Conservation (phyloP, 2,797 vertebrate species). For the Anabas testudineus region DNA sequence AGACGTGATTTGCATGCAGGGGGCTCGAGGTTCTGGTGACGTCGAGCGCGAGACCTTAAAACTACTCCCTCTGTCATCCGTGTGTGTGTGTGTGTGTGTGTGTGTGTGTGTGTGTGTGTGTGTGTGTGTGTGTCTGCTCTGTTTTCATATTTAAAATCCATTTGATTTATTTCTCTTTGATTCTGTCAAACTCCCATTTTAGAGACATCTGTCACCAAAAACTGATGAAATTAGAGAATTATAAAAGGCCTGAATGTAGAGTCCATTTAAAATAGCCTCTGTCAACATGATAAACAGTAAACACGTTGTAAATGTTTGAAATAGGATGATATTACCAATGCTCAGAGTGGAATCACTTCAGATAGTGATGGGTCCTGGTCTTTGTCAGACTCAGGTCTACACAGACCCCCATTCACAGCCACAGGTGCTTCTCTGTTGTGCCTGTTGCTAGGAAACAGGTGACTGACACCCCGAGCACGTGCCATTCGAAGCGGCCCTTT, state of each 20-base stretch:
- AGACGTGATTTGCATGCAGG: conserved; percentile 89
- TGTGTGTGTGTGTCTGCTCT: conserved; percentile 11
- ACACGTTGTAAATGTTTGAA: no score
- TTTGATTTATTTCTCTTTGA: no score
- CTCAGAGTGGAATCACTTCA: neutral
- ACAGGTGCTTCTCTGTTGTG: conserved; percentile 89
- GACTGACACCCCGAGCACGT: conserved; percentile 84
- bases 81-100: conserved; percentile 42
- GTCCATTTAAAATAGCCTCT: neutral
- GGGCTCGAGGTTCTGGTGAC: conserved; percentile 87
- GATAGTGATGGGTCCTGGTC: neutral
- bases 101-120: conserved; percentile 44
- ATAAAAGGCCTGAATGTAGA: neutral
- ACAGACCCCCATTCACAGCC: conserved; percentile 69
- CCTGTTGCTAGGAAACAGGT: conserved; percentile 87
- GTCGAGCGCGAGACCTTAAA: conserved; percentile 85
- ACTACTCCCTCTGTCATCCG: conserved; percentile 70
- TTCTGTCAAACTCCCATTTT: no score
- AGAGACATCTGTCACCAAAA: no score
- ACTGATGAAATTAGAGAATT: no score
- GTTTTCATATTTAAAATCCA: neutral
- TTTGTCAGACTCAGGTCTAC: conserved; percentile 42
- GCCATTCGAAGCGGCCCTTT: conserved; percentile 81
- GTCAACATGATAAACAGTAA: no score
- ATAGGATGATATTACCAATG: neutral